Conservation (phyloP, 1,140 invertebrate genomes). For the Stratiolaelaps scimitus region DNA sequence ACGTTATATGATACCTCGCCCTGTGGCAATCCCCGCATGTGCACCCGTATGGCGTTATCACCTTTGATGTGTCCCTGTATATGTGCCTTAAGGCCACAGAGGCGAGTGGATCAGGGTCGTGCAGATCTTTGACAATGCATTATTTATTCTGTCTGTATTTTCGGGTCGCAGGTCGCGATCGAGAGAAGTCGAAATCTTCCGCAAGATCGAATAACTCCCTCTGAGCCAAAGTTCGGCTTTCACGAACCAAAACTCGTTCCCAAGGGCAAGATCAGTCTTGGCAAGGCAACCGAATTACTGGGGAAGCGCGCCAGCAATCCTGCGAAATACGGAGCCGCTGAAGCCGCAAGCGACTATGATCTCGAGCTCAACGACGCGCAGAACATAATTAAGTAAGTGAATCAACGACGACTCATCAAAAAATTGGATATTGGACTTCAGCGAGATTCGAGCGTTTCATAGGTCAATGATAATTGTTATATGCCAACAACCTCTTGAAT, state of each 20-base stretch:
- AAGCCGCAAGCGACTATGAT: neutral
- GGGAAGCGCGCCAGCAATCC: neutral
- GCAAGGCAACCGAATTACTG: neutral
- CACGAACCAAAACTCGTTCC: neutral
- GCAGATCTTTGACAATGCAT: too few relatives aligned
- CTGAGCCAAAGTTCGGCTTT: neutral
- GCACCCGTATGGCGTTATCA: too few relatives aligned
- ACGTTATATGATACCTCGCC: too few relatives aligned
- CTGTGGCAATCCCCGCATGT: too few relatives aligned
- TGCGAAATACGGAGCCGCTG: neutral
- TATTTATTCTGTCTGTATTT: neutral
- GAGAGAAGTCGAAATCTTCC: neutral
- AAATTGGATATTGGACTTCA: too few relatives aligned
- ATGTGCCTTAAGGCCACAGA: too few relatives aligned
- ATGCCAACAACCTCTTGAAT: too few relatives aligned
- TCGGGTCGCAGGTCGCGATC: neutral
- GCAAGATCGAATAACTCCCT: neutral
- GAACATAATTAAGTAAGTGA: constrained; percentile 10
- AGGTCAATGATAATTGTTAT: too few relatives aligned
- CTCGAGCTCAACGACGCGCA: neutral
- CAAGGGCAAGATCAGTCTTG: neutral
- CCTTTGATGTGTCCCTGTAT: too few relatives aligned
- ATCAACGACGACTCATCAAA: too few relatives aligned
- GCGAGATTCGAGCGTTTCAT: too few relatives aligned
- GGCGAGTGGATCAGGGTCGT: too few relatives aligned